These are phyloP conservation scores for Pyrocoelia pectoralis DNA, from an alignment of 2,888 invertebrate species.

Conservation along the genomic window DNA sequence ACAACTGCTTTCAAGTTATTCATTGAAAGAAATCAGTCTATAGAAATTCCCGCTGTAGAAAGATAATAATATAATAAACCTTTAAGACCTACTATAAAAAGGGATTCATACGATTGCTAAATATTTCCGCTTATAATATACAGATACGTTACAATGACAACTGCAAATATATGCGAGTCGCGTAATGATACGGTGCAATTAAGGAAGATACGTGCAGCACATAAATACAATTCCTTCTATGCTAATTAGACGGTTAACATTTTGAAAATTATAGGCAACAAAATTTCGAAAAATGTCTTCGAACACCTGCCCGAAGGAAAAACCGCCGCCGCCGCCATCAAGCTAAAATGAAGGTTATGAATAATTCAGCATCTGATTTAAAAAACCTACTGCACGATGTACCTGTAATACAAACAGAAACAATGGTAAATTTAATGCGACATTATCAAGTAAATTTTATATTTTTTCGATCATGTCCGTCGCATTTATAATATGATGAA, in stretches of 20 bases:
- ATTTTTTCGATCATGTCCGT: constrained; percentile 8
- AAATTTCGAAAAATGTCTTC: constrained; percentile 9
- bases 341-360: constrained; percentile 25
- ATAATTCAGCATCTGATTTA: constrained; percentile 25
- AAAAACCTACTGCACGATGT: constrained; percentile 24
- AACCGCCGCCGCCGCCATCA: constrained; percentile 7
- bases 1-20: not conserved
- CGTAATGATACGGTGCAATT: too few species aligned
- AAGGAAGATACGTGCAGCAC: too few species aligned
- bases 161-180: too few species aligned
- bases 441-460: constrained; percentile 17
- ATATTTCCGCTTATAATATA: too few species aligned
- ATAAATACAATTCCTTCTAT: too few species aligned
- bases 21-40: not conserved
- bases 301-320: constrained; percentile 22
- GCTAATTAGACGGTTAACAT: not conserved
- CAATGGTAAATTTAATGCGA: constrained; percentile 21
- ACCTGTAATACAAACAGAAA: constrained; percentile 23
- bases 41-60: not conserved
- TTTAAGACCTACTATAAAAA: too few species aligned
- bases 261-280: not conserved
- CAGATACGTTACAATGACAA: too few species aligned
- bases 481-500: not conserved
- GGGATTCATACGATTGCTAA: too few species aligned
- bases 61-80: not conserved